Conservation (phyloP, 1,140 invertebrate genomes). For the Akabosia matsudoensis region DNA sequence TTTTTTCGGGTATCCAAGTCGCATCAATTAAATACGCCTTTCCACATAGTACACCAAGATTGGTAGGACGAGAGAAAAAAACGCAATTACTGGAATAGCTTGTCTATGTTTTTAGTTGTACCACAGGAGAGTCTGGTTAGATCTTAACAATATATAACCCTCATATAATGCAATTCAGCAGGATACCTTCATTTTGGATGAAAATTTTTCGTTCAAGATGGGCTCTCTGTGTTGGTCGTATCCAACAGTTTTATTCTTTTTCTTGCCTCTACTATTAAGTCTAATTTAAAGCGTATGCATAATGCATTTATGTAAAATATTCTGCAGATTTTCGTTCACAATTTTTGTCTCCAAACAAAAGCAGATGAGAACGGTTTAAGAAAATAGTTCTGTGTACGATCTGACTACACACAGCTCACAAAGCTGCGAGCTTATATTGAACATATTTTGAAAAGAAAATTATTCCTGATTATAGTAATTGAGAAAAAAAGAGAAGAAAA, state of each 20-base stretch:
- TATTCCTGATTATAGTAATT: no score
- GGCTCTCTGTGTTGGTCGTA: no score
- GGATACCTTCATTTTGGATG: neutral
- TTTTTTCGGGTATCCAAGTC: neutral
- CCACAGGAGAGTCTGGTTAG: no score
- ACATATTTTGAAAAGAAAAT: no score
- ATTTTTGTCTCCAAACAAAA: neutral
- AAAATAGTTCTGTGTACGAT: no score
- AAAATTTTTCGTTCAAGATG: no score
- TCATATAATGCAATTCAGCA: slow-evolving; percentile 16
- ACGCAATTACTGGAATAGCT: slow-evolving; percentile 22
- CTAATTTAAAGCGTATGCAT: slow-evolving; percentile 18
- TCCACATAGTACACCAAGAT: neutral
- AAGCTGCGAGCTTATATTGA: no score
- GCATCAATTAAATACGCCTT: neutral
- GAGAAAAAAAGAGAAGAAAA: no score
- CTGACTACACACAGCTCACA: no score
- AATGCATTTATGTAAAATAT: slow-evolving; percentile 24
- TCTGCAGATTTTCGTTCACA: slow-evolving; percentile 6
- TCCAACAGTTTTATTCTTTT: neutral
- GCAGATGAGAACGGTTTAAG: no score
- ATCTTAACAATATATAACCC: no score
- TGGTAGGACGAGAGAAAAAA: neutral
- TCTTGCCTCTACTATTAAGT: slow-evolving; percentile 13
- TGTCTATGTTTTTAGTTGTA: neutral